Conservation (phyloP, 2,888 invertebrate genomes). For the Apotomis turbidana region DNA sequence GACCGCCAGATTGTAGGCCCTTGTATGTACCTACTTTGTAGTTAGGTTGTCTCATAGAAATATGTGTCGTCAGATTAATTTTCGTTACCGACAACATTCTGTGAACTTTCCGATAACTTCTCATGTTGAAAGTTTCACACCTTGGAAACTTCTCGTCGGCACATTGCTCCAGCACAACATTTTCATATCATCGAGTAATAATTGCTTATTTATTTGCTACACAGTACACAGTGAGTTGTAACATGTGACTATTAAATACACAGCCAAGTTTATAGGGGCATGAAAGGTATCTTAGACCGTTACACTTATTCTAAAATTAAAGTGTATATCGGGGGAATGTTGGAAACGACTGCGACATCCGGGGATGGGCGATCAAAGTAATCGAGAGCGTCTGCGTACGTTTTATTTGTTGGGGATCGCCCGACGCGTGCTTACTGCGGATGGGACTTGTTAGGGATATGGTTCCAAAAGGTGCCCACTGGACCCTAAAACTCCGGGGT, state of each 20-base stretch:
- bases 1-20: too few relatives aligned
- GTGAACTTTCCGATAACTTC: too few relatives aligned
- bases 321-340: slow-evolving; percentile 64
- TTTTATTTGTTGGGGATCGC: slow-evolving; percentile 53
- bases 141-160: too few relatives aligned
- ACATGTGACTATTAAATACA: slow-evolving; percentile 55
- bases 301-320: slow-evolving; percentile 69
- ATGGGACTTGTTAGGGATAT: background rate
- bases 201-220: slow-evolving; percentile 14
- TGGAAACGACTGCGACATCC: slow-evolving; percentile 73
- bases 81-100: too few relatives aligned
- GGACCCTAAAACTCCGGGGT: too few relatives aligned
- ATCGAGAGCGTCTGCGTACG: slow-evolving; percentile 64
- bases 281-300: slow-evolving; percentile 57
- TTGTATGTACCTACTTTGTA: too few relatives aligned
- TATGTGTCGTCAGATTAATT: too few relatives aligned
- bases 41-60: too few relatives aligned
- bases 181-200: slow-evolving; percentile 28
- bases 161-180: background rate
- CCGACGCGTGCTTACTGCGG: background rate
- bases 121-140: too few relatives aligned
- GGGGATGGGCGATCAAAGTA: slow-evolving; percentile 73
- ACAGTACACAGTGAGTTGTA: slow-evolving; percentile 6
- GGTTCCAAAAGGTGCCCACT: too few relatives aligned
- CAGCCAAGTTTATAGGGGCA: slow-evolving; percentile 63